phyloP scores from a whole-genome alignment of 1,140 invertebrate species.

The Tetraneura akinire region DNA sequence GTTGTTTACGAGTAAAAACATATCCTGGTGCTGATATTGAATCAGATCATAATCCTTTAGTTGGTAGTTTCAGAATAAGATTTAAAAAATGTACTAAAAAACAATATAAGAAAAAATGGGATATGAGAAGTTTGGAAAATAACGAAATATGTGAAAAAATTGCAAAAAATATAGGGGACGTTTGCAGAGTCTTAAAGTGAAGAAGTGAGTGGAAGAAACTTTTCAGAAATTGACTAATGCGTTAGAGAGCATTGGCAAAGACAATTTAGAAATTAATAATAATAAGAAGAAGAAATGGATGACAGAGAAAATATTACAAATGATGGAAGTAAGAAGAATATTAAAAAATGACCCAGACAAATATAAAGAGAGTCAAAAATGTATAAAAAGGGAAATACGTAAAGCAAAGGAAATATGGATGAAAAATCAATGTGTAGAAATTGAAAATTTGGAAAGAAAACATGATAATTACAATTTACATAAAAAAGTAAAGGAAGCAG shows the following conservation, averaged over 20 bases:
- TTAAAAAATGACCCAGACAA: constrained; percentile 1
- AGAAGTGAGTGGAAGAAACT: too few relatives aligned
- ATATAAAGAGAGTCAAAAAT: constrained; percentile 22
- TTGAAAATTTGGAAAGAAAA: constrained; percentile 48
- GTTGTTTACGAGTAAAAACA: constrained; percentile 54
- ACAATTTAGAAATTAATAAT: constrained; percentile 15
- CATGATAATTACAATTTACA: constrained; percentile 52
- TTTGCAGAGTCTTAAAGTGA: too few relatives aligned
- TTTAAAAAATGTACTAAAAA: too few relatives aligned
- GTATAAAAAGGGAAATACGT: constrained; percentile 38
- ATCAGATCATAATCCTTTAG: constrained; percentile 57
- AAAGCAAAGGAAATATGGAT: neutral
- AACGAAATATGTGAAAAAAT: too few relatives aligned
- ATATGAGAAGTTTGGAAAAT: too few relatives aligned
- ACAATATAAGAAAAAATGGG: too few relatives aligned
- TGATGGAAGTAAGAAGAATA: neutral
- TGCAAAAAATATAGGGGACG: too few relatives aligned
- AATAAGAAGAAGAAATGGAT: constrained; percentile 4
- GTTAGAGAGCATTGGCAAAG: constrained; percentile 32
- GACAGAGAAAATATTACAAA: neutral
- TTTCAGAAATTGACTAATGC: too few relatives aligned
- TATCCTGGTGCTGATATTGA: constrained; percentile 53
- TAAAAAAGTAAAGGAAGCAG: constrained; percentile 52
- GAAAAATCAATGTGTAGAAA: constrained; percentile 47
- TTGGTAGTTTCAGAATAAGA: constrained; percentile 52